phyloP scores from a whole-genome alignment of 2,113 vertebrate species.

The Balaeniceps rex region DNA sequence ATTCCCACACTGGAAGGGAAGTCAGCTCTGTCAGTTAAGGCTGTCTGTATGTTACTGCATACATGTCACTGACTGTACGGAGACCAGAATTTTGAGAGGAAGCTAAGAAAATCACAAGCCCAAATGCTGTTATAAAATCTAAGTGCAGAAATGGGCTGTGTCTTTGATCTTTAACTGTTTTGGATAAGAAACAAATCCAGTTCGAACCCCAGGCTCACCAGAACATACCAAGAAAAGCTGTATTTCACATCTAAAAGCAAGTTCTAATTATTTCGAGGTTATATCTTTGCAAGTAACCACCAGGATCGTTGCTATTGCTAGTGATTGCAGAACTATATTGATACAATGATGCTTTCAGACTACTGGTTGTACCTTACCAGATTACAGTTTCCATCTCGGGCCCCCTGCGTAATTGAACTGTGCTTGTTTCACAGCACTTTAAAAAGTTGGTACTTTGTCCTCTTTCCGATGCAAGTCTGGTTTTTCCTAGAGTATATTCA shows the following conservation, averaged over 20 bases:
- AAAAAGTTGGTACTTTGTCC: not conserved
- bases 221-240: not conserved
- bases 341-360: not conserved
- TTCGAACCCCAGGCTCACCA: not conserved
- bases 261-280: not conserved
- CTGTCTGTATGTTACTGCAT: not conserved
- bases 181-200: not conserved
- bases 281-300: not conserved
- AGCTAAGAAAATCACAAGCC: not conserved
- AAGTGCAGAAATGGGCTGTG: not conserved
- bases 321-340: not conserved
- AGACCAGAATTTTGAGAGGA: not conserved
- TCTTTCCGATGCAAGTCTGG: not conserved
- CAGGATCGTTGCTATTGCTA: accelerated
- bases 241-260: not conserved
- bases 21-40: not conserved
- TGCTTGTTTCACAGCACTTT: not conserved
- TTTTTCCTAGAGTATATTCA: not conserved
- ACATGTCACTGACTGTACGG: not conserved
- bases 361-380: not conserved
- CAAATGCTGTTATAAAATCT: not conserved
- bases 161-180: not conserved
- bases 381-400: not conserved
- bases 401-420: not conserved
- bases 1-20: not conserved